Conservation (phyloP, 2,888 invertebrate species). For the Osmoderma eremita region DNA sequence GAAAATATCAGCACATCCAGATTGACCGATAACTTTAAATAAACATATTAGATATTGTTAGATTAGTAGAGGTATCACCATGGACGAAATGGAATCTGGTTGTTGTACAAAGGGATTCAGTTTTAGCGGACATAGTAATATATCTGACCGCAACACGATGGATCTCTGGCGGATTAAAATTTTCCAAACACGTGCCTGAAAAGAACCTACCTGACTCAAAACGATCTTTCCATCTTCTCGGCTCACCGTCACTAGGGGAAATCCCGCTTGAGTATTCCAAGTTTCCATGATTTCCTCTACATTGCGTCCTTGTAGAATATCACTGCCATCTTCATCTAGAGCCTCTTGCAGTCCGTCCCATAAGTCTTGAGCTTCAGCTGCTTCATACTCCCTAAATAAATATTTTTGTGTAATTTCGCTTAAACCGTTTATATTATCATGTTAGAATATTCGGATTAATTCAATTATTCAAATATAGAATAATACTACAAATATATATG, state of each 20-base stretch:
- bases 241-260: constrained; percentile 36
- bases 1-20: no score
- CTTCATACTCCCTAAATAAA: constrained; percentile 24
- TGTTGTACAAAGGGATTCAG: no score
- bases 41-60: constrained; percentile 64
- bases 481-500: no score
- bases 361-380: constrained; percentile 38
- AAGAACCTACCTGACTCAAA: constrained; percentile 18
- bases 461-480: no score
- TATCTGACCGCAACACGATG: no score
- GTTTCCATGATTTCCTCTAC: constrained; percentile 31
- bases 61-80: no score
- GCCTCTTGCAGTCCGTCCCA: constrained; percentile 33
- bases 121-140: no score
- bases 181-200: background rate
- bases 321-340: background rate
- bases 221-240: background rate
- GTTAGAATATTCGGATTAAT: background rate
- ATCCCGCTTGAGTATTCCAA: constrained; percentile 40
- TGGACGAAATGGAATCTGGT: no score
- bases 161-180: no score
- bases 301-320: constrained; percentile 15
- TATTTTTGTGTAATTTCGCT: no score
- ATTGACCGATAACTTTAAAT: no score
- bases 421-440: constrained; percentile 8